A percentile compares a stretch with the other conserved stretches of the same genome.
phyloP scores from a whole-genome alignment of 2,113 vertebrate species.

The Phasianus colchicus region DNA sequence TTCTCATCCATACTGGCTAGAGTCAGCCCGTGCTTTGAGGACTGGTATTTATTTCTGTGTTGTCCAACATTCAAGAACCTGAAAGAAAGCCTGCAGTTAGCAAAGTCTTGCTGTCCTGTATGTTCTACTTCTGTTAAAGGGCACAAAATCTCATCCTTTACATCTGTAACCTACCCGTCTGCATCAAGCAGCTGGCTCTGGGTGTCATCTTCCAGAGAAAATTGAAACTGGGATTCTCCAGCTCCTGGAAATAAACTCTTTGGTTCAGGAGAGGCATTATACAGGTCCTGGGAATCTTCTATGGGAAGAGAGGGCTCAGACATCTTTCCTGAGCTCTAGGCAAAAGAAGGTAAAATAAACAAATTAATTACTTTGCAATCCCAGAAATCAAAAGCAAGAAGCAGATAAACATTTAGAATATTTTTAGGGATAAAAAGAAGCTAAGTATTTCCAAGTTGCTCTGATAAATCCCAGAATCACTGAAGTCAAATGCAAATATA shows the following conservation, averaged over 20 bases:
- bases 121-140: not conserved
- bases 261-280: conserved; percentile 89
- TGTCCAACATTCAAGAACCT: conserved; percentile 85
- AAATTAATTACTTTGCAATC: not conserved
- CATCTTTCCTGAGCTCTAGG: conserved; percentile 94
- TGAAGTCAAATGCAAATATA: not conserved
- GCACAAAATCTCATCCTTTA: not conserved
- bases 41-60: conserved; percentile 78
- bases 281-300: conserved; percentile 97
- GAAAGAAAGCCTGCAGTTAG: conserved; percentile 2
- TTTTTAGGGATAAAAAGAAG: not conserved
- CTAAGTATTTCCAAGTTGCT: not conserved
- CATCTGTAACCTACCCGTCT: conserved; percentile 87
- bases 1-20: conserved; percentile 96
- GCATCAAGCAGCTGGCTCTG: conserved; percentile 96
- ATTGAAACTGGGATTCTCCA: conserved; percentile 88
- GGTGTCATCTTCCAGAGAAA: conserved; percentile 93
- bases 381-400: not conserved
- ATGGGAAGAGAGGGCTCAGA: conserved; percentile 95
- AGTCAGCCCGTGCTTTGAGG: conserved; percentile 86
- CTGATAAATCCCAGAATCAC: not conserved
- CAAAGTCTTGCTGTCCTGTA: not conserved
- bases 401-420: not conserved
- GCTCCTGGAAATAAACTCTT: conserved; percentile 81
- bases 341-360: conserved; percentile 38